Conservation (phyloP, 2,113 vertebrate genomes). For the Neoarius graeffei region DNA sequence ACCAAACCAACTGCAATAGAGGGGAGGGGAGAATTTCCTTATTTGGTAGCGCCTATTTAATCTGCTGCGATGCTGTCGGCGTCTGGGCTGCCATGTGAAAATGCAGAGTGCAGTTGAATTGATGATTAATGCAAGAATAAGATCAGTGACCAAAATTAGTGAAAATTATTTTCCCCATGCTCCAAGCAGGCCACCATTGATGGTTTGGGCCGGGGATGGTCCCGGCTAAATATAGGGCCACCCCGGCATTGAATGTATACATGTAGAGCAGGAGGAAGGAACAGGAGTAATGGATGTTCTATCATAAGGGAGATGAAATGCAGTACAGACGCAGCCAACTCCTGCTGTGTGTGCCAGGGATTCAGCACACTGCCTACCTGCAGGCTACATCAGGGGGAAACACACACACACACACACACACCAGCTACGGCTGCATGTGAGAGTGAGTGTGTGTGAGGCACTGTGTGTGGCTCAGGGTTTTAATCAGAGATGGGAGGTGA, state of each 20-base stretch:
- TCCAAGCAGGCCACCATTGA: no score
- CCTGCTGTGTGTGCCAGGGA: background rate
- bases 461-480: background rate
- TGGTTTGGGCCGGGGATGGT: no score
- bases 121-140: no score
- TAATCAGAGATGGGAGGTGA: background rate
- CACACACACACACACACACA: background rate
- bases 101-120: no score
- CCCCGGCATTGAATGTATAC: background rate
- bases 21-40: no score
- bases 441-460: background rate
- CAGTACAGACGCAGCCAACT: background rate
- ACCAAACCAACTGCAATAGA: no score
- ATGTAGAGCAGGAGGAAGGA: background rate
- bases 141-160: no score
- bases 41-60: no score
- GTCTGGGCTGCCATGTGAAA: no score
- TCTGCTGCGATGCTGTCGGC: no score
- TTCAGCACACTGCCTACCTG: background rate
- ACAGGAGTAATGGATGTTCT: background rate
- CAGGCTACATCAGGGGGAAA: background rate
- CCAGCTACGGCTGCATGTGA: background rate
- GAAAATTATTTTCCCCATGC: no score
- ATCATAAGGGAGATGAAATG: background rate
- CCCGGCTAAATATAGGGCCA: no score